phyloP scores from a whole-genome alignment of 2,888 invertebrate genomes.

The Sipha maydis region DNA sequence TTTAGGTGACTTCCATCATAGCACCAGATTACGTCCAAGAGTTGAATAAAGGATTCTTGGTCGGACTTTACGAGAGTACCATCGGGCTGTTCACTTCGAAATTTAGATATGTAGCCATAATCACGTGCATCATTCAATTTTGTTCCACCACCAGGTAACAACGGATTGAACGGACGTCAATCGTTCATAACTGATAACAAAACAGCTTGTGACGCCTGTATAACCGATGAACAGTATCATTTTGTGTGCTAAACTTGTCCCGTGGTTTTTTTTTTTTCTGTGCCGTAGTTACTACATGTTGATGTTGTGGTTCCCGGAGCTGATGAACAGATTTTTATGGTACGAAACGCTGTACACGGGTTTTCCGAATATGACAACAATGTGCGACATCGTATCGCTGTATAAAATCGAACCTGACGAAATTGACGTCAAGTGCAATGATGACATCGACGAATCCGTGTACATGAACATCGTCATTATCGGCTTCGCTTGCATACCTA shows the following conservation, averaged over 20 bases:
- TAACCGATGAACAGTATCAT: neutral
- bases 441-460: slow-evolving; percentile 73
- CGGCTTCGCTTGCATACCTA: slow-evolving; percentile 82
- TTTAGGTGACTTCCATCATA: slow-evolving; percentile 22
- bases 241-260: neutral
- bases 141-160: slow-evolving; percentile 45
- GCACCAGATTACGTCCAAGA: slow-evolving; percentile 25
- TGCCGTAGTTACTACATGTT: slow-evolving; percentile 82
- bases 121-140: slow-evolving; percentile 43
- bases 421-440: slow-evolving; percentile 54
- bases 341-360: slow-evolving; percentile 76
- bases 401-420: slow-evolving; percentile 64
- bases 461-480: slow-evolving; percentile 82
- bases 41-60: neutral
- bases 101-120: slow-evolving; percentile 34
- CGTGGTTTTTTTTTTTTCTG: neutral
- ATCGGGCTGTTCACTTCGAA: slow-evolving; percentile 16
- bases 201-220: too few species aligned
- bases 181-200: neutral
- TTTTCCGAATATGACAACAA: slow-evolving; percentile 72
- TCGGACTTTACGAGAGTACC: slow-evolving; percentile 27
- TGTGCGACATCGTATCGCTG: slow-evolving; percentile 80
- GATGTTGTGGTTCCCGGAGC: slow-evolving; percentile 92
- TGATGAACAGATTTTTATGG: slow-evolving; percentile 85
- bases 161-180: neutral